A percentile compares a stretch with the other conserved stretches of the same genome.
phyloP scores from a whole-genome alignment of 2,888 invertebrate species.

The Melinaea marsaeus region DNA sequence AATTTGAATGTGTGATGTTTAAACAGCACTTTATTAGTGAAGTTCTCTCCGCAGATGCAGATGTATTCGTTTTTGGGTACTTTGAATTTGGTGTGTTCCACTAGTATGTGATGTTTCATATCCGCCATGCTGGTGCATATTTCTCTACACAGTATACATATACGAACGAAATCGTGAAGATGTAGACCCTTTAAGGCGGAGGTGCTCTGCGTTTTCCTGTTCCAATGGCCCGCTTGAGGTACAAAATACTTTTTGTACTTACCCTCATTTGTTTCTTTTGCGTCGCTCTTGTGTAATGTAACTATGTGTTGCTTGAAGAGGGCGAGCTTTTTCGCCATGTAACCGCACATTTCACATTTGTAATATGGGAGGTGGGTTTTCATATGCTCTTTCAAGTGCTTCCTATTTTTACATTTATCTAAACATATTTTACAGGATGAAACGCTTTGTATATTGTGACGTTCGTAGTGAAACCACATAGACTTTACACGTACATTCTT shows the following conservation, averaged over 20 bases:
- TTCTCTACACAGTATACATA: background rate
- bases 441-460: background rate
- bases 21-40: background rate
- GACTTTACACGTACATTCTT: background rate
- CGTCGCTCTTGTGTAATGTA: background rate
- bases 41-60: background rate
- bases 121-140: background rate
- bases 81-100: background rate
- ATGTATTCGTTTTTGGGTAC: background rate
- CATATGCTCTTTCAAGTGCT: background rate
- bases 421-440: background rate
- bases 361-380: background rate
- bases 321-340: background rate
- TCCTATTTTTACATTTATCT: constrained; percentile 4
- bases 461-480: background rate
- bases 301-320: background rate
- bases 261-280: background rate
- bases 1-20: background rate
- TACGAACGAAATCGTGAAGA: background rate
- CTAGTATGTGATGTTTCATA: constrained; percentile 5
- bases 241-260: constrained; percentile 4
- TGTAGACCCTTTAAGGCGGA: background rate
- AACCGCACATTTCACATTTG: constrained; percentile 5
- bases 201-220: background rate
- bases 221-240: background rate